Evolutionary conservation across 2,888 invertebrate species (phyloP), one percentile per base, ranked within the genome.

Genomic region (Coenonympha arcania): DNA sequence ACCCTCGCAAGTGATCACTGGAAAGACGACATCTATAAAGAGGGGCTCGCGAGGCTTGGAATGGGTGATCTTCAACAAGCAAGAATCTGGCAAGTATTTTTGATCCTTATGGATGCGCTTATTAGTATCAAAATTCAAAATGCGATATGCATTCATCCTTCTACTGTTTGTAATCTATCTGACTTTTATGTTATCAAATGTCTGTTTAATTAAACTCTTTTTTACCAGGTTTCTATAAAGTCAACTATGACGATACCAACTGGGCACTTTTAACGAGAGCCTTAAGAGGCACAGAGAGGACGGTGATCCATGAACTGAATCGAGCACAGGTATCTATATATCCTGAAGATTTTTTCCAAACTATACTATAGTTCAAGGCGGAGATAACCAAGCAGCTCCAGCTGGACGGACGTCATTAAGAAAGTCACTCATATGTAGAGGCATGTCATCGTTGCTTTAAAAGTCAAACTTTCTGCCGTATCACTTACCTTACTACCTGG

Each of bases 51-150:
- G 55, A 42, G 79, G 76, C 2, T 50, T 65, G 1, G 87, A 88
- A 57, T 91, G 90, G 90, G 79, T 91, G 5, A 74, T 91, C 19
- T 85, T 90, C 50, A 91, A 91, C 65, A 77, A 89, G 40, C 89
- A 90, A 62, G 80, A 88, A 64, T 78, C 87, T 52, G 90, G 90
- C 89, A 66, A 67, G 63, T 26, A 22, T 46, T 16, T 48, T 15
- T 9, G 8, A 26, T 40, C 9, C 3, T 22, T 6, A n/a, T 37
- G 39, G 44, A 18, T 56, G n/a, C n/a, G n/a, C n/a, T n/a, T n/a
- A n/a, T n/a, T n/a, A n/a, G n/a, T n/a, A n/a, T n/a, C n/a, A n/a
- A n/a, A n/a, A n/a, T n/a, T n/a, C n/a, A n/a, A n/a, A n/a, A n/a
- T n/a, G n/a, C n/a, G n/a, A n/a, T n/a, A n/a, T n/a, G n/a, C n/a